Percentiles rank a stretch among this genome's conserved stretches.
Evolutionary conservation across 1,140 invertebrate species (phyloP).

Genomic region (Melipona quadrifasciata): DNA sequence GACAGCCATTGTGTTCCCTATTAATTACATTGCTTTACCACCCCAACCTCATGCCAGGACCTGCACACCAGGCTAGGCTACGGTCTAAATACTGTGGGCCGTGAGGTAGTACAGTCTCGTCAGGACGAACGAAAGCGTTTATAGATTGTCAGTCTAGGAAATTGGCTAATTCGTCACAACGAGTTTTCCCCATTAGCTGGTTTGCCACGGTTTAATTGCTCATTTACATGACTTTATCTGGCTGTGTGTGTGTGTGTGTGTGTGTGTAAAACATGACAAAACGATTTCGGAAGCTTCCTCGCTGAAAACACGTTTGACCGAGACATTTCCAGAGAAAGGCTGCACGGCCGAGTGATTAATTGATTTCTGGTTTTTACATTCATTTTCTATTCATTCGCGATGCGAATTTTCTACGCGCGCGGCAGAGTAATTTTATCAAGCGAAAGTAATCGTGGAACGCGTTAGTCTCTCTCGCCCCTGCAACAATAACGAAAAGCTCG

Average conservation of each 20-base stretch:
- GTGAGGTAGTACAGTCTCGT: slow-evolving; percentile 61
- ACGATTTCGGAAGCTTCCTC: not conserved
- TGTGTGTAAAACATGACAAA: not conserved
- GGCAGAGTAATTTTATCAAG: not conserved
- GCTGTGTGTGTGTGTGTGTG: too few species aligned
- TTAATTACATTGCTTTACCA: slow-evolving; percentile 73
- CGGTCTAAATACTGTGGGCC: slow-evolving; percentile 69
- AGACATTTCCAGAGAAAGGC: not conserved
- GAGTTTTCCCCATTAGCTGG: slow-evolving; percentile 31
- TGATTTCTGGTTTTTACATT: not conserved
- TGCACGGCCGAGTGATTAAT: too few species aligned
- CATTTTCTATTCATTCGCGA: not conserved
- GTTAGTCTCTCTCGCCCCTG: slow-evolving; percentile 53
- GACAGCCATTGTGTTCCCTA: slow-evolving; percentile 75
- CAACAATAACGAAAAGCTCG: slow-evolving; percentile 58
- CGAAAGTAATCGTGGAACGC: slow-evolving; percentile 35
- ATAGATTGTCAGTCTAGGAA: slow-evolving; percentile 59
- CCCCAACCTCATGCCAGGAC: slow-evolving; percentile 29
- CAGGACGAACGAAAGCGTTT: slow-evolving; percentile 48
- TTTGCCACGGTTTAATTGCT: slow-evolving; percentile 33
- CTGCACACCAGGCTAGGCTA: slow-evolving; percentile 62
- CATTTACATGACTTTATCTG: slow-evolving; percentile 20
- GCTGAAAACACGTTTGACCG: not conserved
- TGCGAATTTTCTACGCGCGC: slow-evolving; percentile 22
- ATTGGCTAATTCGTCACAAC: slow-evolving; percentile 53